Evolutionary conservation across 2,113 vertebrate species (phyloP), one percentile per base, ranked within the genome.

Genomic region (Lampris megalopsis): DNA sequence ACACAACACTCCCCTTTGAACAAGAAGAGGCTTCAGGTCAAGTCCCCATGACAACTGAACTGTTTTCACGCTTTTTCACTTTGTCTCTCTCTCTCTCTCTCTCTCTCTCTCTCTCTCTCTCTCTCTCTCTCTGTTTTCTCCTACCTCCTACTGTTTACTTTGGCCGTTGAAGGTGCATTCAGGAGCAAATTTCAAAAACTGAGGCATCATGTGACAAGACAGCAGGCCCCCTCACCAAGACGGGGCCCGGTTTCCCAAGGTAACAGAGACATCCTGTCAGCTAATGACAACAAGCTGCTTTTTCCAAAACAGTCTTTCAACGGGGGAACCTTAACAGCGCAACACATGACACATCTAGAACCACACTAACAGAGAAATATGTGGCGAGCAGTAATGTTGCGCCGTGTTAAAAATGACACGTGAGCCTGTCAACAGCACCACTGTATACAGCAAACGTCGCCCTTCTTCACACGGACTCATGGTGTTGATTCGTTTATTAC

Each of bases 181-280:
- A 58, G 13, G 59, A 80, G 37, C 57, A 73, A 84, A 83, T 71
- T 82, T 88, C 61, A 64, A 86, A 77, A 79, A 78, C 10, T 38
- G 58, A 58, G 61, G 67, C 68, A 5, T 89, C 73, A 89, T 89
- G 77, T 75, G 87, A 88, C 77, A 75, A 54, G 54, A 58, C 61
- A 77, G 71, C 52, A 68, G n/a, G 79, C 45, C 10, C 63, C 36
- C 58, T 7, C 5, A 36, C 4, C 68, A 64, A 48, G 62, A 52
- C 67, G 13, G 40, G 7, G 37, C 48, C 24, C 13, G 0, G 40
- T 78, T 68, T 58, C 13, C 41, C 71, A 11, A 50, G 45, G 38
- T 63, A 62, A 75, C 8, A 36, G n/a, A 24, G 7, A 75, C 40
- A 47, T 53, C n/a, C 2, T 41, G 11, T 8, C 36, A 37, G 6